Evolutionary conservation across 2,113 vertebrate genomes (phyloP), one percentile per base, ranked within the genome.

Genomic region (Taxidea taxus): DNA sequence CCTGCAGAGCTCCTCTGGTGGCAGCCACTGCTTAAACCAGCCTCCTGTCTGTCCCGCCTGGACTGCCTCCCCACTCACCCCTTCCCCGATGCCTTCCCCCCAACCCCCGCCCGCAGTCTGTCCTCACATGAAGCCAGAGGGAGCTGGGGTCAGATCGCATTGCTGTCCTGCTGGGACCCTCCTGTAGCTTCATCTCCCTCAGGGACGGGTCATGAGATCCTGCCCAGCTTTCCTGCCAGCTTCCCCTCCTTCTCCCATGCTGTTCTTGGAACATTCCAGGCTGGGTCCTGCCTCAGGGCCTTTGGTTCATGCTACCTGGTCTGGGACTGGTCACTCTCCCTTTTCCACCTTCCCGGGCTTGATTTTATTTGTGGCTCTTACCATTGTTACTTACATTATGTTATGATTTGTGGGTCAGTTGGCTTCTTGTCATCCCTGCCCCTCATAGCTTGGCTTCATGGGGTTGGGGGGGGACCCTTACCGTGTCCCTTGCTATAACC

Each of bases 381-480:
- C 18, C 16, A 0, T 7, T 6, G 54, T 44, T 74, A 2, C 37
- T 91, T 42, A 54, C 2, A 1, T 42, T 12, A 31, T 13, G 1
- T 25, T 34, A 10, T 66, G 68, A 44, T 11, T 9, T 34, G 4
- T 70, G 16, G 47, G 34, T 34, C 60, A 60, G 23, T 34, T 47
- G 54, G 42, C 37, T 39, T 81, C 7, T 42, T 74, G 62, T 84
- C 13, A 7, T 14, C 51, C 39, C 49, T 3, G 4, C 49, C 11
- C 34, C 6, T 54, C 7, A 0, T 54, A 20, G 77, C 44, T 34
- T 27, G 51, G 47, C 70, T 51, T 56, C 44, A 5, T 18, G n/a
- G 14, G 42, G 4, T 0, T 3, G 0, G 5, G 2, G 12, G 25
- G 3, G 12, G 56, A 34, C 47, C 29, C 77, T 54, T n/a, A 18